Conservation (phyloP, 1,140 invertebrate species). For the Tetraneura akinire region DNA sequence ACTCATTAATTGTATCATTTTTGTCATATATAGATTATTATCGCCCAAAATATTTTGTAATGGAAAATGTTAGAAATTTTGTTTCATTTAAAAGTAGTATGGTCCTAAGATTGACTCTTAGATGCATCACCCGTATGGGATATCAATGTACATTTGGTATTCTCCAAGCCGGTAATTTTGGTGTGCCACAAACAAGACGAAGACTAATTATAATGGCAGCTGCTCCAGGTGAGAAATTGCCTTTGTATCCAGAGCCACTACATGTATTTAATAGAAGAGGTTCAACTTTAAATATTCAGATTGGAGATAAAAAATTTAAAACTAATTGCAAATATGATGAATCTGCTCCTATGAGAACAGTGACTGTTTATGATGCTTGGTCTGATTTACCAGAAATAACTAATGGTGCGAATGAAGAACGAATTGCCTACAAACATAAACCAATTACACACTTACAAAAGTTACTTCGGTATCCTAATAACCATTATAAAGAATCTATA, state of each 20-base stretch:
- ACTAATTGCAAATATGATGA: conserved; percentile 63
- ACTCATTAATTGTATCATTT: conserved; percentile 80
- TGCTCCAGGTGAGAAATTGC: conserved; percentile 78
- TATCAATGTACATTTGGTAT: conserved; percentile 88
- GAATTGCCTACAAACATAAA: conserved; percentile 75
- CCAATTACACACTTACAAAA: conserved; percentile 77
- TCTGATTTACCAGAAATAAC: conserved; percentile 77
- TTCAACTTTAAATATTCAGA: conserved; percentile 70
- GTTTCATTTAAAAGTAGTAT: conserved; percentile 76
- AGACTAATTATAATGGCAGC: conserved; percentile 79
- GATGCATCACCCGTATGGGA: conserved; percentile 79
- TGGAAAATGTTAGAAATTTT: conserved; percentile 89
- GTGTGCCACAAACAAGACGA: conserved; percentile 79
- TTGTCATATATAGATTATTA: conserved; percentile 87
- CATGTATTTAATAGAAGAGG: conserved; percentile 77
- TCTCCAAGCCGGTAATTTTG: conserved; percentile 84
- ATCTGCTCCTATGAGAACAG: conserved; percentile 72
- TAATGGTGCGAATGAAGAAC: conserved; percentile 71
- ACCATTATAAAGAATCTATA: neutral
- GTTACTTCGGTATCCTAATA: conserved; percentile 59
- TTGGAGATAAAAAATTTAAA: conserved; percentile 70
- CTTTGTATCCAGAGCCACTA: conserved; percentile 77
- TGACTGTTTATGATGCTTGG: conserved; percentile 80
- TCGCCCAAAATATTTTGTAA: conserved; percentile 78
- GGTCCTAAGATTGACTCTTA: conserved; percentile 79